Evolutionary conservation across 2,888 invertebrate genomes (phyloP).

Genomic region (Scotopteryx bipunctaria): DNA sequence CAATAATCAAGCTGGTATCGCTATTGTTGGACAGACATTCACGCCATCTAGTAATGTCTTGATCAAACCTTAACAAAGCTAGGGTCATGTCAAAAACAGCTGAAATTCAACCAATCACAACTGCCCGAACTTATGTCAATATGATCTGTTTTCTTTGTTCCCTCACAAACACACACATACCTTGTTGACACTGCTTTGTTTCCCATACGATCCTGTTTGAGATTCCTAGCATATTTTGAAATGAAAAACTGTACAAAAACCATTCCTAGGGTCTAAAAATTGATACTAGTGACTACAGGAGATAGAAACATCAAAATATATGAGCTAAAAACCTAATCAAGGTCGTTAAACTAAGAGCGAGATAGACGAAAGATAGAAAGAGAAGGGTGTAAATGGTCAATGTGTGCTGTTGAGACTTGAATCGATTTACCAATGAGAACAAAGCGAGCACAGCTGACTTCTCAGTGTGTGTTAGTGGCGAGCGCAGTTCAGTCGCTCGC

Average conservation of each 20-base stretch:
- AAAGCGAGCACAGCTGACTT: constrained; percentile 74
- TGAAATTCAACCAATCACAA: constrained; percentile 69
- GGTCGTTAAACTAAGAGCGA: constrained; percentile 63
- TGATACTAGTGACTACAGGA: constrained; percentile 20
- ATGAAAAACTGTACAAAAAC: constrained; percentile 25
- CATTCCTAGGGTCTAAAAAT: constrained; percentile 30
- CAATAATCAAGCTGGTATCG: background rate
- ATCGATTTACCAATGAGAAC: constrained; percentile 81
- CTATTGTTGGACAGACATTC: constrained; percentile 57
- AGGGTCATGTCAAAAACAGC: constrained; percentile 75
- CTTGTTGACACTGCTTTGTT: constrained; percentile 76
- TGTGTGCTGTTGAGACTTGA: constrained; percentile 61
- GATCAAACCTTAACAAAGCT: constrained; percentile 22
- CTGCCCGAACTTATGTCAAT: constrained; percentile 54
- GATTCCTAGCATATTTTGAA: constrained; percentile 13
- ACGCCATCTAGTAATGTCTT: constrained; percentile 58
- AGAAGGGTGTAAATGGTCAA: constrained; percentile 50
- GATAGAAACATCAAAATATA: constrained; percentile 35
- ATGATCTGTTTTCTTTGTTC: constrained; percentile 55
- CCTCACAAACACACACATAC: constrained; percentile 51
- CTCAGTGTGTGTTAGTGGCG: constrained; percentile 69
- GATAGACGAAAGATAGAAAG: constrained; percentile 49
- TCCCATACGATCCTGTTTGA: constrained; percentile 68
- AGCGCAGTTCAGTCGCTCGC: constrained; percentile 62
- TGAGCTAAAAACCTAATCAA: constrained; percentile 55